Evolutionary conservation across 2,113 vertebrate genomes (phyloP), one percentile per base, ranked within the genome.

Genomic region (Aleadryas rufinucha): DNA sequence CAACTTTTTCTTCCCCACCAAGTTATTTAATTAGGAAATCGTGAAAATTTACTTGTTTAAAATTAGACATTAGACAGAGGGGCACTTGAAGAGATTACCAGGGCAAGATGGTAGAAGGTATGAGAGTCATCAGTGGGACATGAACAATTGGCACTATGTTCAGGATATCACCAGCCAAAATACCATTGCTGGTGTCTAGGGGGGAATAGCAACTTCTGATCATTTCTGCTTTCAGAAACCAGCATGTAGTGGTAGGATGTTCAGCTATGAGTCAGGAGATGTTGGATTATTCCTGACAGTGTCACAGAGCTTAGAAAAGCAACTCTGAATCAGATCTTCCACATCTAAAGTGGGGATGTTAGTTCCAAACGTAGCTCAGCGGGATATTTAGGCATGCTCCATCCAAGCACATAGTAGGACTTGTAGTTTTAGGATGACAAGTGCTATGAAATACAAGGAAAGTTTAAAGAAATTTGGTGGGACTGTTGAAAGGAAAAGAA

Each of bases 1-100:
- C 8, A 53, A n/a, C 3, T 3, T 5, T 8, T 26, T 17, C 9
- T n/a, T 8, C 1, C 6, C 16, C n/a, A 6, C 1, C 3, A 45
- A 53, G 5, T 53, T 30, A 23, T 22, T 81, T 50, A 27, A n/a
- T 59, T 30, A 37, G 39, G 49, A 65, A 89, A 65, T 18, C 27
- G 12, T 64, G 16, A 47, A 16, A 37, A 56, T 72, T 69, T 21
- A 42, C 27, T 64, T n/a, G 13, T 28, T 81, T 61, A 44, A 70
- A 87, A 12, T 74, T 37, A 69, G n/a, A 15, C 47, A 41, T 65
- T n/a, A 49, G 41, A 57, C 11, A 77, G 24, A 54, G 10, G 11
- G 14, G 7, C 19, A 31, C 15, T 80, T 83, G 33, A 53, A 31
- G 63, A 54, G 12, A 3, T 39, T 70, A 26, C 21, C 8, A 54